Conservation (phyloP, 2,888 invertebrate species). For the Baccha elongata region DNA sequence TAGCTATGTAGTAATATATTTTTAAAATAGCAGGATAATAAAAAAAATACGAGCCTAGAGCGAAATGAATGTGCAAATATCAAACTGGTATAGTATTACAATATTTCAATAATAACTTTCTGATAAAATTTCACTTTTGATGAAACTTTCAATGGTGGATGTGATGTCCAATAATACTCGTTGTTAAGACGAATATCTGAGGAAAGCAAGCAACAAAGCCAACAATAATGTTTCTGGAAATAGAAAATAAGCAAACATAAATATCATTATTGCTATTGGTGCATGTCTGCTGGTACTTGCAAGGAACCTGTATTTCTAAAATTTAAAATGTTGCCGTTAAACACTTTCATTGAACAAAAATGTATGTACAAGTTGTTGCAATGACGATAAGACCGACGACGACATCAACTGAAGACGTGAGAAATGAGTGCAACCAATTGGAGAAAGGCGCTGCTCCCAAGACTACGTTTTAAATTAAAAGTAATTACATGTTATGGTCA, state of each 20-base stretch:
- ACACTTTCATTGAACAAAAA: constrained; percentile 24
- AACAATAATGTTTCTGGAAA: constrained; percentile 48
- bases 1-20: too few species aligned
- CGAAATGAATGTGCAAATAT: constrained; percentile 48
- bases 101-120: constrained; percentile 67
- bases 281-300: background rate
- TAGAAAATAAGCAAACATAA: constrained; percentile 27
- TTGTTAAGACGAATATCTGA: constrained; percentile 38
- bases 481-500: background rate
- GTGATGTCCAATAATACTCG: constrained; percentile 39
- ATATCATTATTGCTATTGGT: constrained; percentile 43
- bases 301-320: constrained; percentile 62
- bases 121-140: constrained; percentile 68
- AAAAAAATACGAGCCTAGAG: constrained; percentile 35
- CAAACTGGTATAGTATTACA: constrained; percentile 60
- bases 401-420: background rate
- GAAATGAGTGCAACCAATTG: constrained; percentile 14
- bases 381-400: background rate
- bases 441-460: constrained; percentile 13
- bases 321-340: constrained; percentile 21
- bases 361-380: constrained; percentile 23
- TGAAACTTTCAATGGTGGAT: constrained; percentile 63
- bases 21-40: background rate
- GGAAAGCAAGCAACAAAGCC: constrained; percentile 45
- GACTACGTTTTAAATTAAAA: background rate